A percentile compares a stretch with the other conserved stretches of the same genome.
phyloP scores from a whole-genome alignment of 2,113 vertebrate species.

The Chlamydotis undulata region DNA sequence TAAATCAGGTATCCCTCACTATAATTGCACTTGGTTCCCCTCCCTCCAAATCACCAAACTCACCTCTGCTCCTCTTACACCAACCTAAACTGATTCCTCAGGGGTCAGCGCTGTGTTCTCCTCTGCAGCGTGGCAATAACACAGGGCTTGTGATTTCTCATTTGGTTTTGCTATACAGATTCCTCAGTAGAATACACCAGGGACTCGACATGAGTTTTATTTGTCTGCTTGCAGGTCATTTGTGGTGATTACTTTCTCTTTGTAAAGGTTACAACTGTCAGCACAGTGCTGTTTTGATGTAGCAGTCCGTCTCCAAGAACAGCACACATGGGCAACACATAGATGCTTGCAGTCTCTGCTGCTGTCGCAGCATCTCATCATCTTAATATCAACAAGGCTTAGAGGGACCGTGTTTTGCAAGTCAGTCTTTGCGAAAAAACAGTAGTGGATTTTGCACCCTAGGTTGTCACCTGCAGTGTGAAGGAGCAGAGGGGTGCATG shows the following conservation, averaged over 20 bases:
- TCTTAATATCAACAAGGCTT: background rate
- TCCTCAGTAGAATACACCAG: background rate
- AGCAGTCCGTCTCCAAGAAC: background rate
- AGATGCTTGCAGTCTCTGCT: background rate
- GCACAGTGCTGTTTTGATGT: background rate
- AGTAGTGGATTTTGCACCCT: background rate
- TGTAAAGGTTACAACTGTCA: conserved; percentile 16
- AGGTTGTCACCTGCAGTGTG: background rate
- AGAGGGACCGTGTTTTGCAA: background rate
- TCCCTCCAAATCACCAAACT: conserved; percentile 3
- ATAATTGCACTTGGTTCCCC: background rate
- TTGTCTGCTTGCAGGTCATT: background rate
- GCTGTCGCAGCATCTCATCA: background rate
- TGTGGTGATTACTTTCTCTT: background rate
- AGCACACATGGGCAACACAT: background rate
- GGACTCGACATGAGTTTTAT: background rate
- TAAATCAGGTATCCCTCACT: conserved; percentile 33
- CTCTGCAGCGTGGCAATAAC: background rate
- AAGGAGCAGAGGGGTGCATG: background rate
- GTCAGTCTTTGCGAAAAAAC: background rate
- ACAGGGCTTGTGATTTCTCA: background rate
- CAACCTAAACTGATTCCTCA: background rate
- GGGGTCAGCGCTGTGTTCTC: background rate
- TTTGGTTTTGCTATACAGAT: background rate
- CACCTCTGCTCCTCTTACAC: background rate